A percentile compares a stretch with the other conserved stretches of the same genome.
Conservation (phyloP, 2,888 invertebrate species). For the Xylota sylvarum region DNA sequence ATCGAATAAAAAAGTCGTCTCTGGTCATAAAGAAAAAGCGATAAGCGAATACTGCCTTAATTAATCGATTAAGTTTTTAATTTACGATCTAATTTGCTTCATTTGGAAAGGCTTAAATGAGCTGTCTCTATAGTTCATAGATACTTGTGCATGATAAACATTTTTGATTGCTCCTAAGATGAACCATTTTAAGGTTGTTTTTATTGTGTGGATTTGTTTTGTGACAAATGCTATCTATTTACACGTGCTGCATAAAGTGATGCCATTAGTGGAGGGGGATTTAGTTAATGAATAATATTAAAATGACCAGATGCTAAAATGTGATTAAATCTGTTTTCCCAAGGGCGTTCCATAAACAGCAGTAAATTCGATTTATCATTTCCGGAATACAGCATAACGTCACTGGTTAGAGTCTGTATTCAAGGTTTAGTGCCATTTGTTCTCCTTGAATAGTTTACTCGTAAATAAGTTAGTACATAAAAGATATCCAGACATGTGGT, state of each 20-base stretch:
- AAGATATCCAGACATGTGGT: no score
- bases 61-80: constrained; percentile 64
- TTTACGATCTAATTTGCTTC: constrained; percentile 59
- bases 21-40: constrained; percentile 27
- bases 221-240: constrained; percentile 5
- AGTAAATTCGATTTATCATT: no score
- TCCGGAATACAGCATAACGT: no score
- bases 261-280: not conserved
- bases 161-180: constrained; percentile 51
- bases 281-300: not conserved
- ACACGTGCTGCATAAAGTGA: constrained; percentile 8
- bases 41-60: constrained; percentile 52
- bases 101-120: constrained; percentile 38
- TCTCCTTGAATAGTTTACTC: no score
- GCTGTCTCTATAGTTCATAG: constrained; percentile 27
- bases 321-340: not conserved
- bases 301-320: not conserved
- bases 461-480: no score
- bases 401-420: no score
- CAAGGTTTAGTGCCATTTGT: no score
- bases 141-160: constrained; percentile 51
- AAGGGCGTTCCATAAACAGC: not conserved
- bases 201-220: constrained; percentile 8
- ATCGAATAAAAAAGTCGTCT: constrained; percentile 3
- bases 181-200: constrained; percentile 1